Conservation (phyloP, 2,113 vertebrate genomes). For the Egretta garzetta region DNA sequence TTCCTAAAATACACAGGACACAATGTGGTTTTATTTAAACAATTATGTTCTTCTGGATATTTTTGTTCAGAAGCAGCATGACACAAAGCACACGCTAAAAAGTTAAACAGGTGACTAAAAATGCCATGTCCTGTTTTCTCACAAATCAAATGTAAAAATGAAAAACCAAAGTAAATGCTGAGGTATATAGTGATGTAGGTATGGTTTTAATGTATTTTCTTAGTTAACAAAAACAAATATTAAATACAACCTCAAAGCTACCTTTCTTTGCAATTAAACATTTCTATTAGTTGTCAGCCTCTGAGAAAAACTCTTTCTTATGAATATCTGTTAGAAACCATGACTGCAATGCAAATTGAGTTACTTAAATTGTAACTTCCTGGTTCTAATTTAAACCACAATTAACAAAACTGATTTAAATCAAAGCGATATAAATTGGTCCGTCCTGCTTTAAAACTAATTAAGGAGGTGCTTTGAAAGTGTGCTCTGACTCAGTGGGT, state of each 20-base stretch:
- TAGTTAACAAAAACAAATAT: neutral
- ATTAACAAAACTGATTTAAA: constrained; percentile 8
- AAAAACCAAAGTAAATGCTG: neutral
- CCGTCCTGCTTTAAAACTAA: neutral
- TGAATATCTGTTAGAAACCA: neutral
- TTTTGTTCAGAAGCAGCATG: constrained; percentile 1
- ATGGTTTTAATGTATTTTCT: neutral
- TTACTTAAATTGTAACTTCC: neutral
- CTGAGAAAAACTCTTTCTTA: neutral
- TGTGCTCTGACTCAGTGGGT: neutral
- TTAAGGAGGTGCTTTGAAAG: constrained; percentile 11
- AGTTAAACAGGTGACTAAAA: neutral
- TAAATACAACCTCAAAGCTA: neutral
- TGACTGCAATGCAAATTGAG: neutral
- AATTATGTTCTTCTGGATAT: neutral
- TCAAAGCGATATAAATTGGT: neutral
- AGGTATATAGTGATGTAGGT: neutral
- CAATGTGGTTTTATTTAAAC: neutral
- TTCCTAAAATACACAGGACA: neutral
- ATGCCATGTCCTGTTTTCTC: neutral
- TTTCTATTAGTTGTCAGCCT: neutral
- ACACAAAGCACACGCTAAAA: neutral
- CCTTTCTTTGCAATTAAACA: neutral
- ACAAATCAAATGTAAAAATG: neutral
- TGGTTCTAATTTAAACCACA: constrained; percentile 2